Base-by-base conservation (phyloP, 2,888 invertebrate species). In the Notodonta dromedarius region DNA sequence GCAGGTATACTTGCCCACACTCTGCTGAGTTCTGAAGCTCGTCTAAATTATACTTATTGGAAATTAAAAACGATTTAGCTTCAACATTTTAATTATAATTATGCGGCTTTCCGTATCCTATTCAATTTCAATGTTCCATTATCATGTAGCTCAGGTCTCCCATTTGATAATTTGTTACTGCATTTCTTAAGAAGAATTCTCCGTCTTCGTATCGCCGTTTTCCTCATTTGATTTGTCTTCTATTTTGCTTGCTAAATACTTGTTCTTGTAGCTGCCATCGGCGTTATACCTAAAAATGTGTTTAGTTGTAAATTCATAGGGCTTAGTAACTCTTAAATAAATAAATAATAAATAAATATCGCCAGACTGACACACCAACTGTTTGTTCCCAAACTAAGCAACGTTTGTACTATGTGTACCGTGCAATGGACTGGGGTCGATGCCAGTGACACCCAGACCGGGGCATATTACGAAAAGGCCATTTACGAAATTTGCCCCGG, bases 231-330 rank as follows among this genome's bases (percentile, higher is more conserved):
- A 62, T 56, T 62, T 57, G 7, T 52, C 64, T 5, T 65, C 50
- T 24, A 70, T 50, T 74, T 94, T 95, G 39, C 77, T 84, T 53
- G 86, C 86, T 69, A 95, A 79, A 82, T 96, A 96, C 58, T 94
- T 94, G 61, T 87, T 83, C 74, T 94, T 95, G 82, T 96, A 96
- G 54, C 86, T 89, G 32, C 95, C 96, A 63, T 94, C 91, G 0
- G 95, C 94, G 78, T 96, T 95, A 76, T 90, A 93, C 69, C 93
- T 93, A 0, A 44, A 13, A 14, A 6, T 51, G 11, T 5, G 16
- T n/a, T 58, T 56, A 16, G 8, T 50, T 9, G 16, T 16, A 4
- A 11, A 42, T 11, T 42, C 9, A 11, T 42, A 8, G 9, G 11
- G 9, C 42, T 11, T 42, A 35, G 35, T 5, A 0, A 35, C 35